Percentiles rank a stretch among this genome's conserved stretches.
Evolutionary conservation across 2,113 vertebrate species (phyloP).

Genomic region (Hydrochoerus hydrochaeris): DNA sequence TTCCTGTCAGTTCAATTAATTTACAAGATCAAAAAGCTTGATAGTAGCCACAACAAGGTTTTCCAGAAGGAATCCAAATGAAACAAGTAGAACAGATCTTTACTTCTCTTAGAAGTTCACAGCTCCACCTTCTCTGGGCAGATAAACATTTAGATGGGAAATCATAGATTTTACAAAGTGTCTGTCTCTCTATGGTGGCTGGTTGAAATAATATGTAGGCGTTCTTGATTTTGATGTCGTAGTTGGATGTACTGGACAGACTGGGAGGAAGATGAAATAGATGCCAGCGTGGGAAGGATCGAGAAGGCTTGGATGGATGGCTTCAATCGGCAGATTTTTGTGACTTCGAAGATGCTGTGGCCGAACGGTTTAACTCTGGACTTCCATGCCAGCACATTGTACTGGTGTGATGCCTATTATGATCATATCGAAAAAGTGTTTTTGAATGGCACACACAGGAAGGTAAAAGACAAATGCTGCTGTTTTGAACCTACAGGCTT

Average conservation of each 20-base stretch:
- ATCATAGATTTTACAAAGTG: neutral
- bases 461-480: conserved; percentile 88
- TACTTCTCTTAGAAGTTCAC: neutral
- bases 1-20: neutral
- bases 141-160: neutral
- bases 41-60: neutral
- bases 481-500: conserved; percentile 71
- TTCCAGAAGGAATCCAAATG: neutral
- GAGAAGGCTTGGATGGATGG: conserved; percentile 99
- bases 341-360: conserved; percentile 99
- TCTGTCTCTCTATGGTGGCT: neutral
- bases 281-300: conserved; percentile 97
- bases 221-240: conserved; percentile 73
- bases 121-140: neutral
- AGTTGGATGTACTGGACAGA: conserved; percentile 99
- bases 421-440: conserved; percentile 98
- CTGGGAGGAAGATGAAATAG: conserved; percentile 99
- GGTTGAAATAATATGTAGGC: conserved; percentile 52
- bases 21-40: neutral
- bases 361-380: conserved; percentile 98
- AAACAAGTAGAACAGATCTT: neutral
- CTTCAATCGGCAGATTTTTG: conserved; percentile 94
- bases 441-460: conserved; percentile 96
- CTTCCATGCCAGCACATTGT: conserved; percentile 91
- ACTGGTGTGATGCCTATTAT: conserved; percentile 99